phyloP scores from a whole-genome alignment of 2,888 invertebrate genomes.

The Zaprionus lineosus region DNA sequence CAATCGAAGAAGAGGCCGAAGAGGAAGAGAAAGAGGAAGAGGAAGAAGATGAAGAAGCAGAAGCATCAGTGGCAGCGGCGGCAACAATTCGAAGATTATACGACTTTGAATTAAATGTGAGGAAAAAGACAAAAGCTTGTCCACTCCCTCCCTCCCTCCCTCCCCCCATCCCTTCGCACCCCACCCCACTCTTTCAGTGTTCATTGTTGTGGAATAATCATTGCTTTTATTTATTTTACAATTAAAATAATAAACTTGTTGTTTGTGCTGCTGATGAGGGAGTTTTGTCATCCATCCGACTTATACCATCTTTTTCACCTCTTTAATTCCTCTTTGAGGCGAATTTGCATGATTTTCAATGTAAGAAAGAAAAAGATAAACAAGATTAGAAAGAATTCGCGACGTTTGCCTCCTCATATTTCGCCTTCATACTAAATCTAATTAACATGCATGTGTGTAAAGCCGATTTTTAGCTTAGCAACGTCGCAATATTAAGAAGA shows the following conservation, averaged over 20 bases:
- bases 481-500: no score
- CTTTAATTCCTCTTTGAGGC: not conserved
- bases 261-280: conserved; percentile 1
- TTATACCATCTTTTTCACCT: not conserved
- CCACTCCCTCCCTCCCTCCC: not conserved
- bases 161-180: not conserved
- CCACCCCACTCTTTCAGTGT: not conserved
- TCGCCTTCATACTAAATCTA: conserved; percentile 64
- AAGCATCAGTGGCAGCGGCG: no score
- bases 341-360: conserved; percentile 46
- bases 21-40: no score
- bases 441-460: conserved; percentile 67
- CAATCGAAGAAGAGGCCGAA: no score
- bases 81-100: conserved; percentile 24
- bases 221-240: conserved; percentile 44
- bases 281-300: conserved; percentile 7
- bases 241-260: conserved; percentile 48
- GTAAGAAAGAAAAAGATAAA: conserved; percentile 2
- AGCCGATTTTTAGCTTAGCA: conserved; percentile 62
- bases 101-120: conserved; percentile 35
- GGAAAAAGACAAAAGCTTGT: conserved; percentile 1
- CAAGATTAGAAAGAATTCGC: conserved; percentile 35
- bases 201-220: conserved; percentile 15
- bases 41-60: conserved; percentile 16
- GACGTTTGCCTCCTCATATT: conserved; percentile 37